These are phyloP conservation scores for Anser cygnoides DNA, from an alignment of 2,113 vertebrate genomes.

Conservation along the genomic window DNA sequence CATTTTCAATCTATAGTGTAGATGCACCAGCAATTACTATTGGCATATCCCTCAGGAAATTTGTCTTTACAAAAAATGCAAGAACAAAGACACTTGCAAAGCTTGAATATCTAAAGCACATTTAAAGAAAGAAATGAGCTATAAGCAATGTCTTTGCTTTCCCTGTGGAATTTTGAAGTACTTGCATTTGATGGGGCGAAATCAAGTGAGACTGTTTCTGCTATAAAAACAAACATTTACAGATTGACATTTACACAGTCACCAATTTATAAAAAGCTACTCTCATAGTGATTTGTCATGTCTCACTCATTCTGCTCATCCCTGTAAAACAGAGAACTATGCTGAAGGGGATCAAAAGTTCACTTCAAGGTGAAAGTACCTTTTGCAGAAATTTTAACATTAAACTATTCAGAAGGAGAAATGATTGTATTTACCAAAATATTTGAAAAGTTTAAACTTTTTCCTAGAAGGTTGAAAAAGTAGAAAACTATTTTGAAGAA, in stretches of 20 bases:
- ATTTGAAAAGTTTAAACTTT: neutral
- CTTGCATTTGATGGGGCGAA: conserved; percentile 44
- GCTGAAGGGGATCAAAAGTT: neutral
- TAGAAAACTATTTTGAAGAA: neutral
- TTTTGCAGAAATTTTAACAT: neutral
- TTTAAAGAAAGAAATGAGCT: conserved; percentile 52
- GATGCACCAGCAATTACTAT: neutral
- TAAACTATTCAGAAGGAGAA: neutral
- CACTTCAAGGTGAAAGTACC: conserved; percentile 10
- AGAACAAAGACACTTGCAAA: conserved; percentile 34
- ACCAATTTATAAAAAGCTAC: conserved; percentile 41
- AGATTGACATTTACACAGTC: conserved; percentile 53
- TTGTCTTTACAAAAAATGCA: neutral
- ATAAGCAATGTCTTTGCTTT: conserved; percentile 44
- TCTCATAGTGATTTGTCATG: conserved; percentile 34
- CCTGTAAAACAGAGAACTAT: neutral
- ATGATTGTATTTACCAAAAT: neutral
- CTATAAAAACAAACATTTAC: conserved; percentile 58
- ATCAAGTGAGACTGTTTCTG: conserved; percentile 54
- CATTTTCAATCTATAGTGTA: conserved; percentile 35
- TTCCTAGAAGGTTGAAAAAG: neutral
- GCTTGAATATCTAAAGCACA: conserved; percentile 22
- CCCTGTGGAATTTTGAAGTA: conserved; percentile 55
- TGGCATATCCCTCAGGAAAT: conserved; percentile 28
- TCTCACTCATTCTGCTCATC: neutral